These are phyloP conservation scores for Drosophila miranda DNA, from an alignment of 1,140 invertebrate genomes.

Conservation along the genomic window DNA sequence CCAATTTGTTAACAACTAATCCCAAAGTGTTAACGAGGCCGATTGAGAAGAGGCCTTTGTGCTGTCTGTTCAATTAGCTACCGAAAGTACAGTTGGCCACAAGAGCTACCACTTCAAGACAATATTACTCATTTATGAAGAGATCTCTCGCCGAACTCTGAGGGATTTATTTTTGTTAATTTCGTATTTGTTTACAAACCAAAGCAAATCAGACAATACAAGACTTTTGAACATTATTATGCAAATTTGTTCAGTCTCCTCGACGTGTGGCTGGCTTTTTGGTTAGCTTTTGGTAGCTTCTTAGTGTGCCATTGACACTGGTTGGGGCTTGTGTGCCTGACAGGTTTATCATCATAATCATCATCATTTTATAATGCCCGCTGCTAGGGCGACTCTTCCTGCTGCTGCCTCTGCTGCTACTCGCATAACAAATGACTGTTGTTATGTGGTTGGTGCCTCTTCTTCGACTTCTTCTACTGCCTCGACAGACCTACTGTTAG, in stretches of 20 bases:
- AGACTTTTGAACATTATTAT: conserved; percentile 60
- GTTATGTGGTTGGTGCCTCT: conserved; percentile 45
- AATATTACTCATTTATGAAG: conserved; percentile 70
- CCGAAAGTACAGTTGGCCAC: conserved; percentile 50
- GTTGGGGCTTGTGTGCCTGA: conserved; percentile 37
- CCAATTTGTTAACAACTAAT: conserved; percentile 1
- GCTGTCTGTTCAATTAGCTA: conserved; percentile 24
- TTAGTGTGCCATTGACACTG: conserved; percentile 63
- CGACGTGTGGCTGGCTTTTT: conserved; percentile 3
- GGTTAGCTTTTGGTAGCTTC: conserved; percentile 16
- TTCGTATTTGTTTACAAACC: conserved; percentile 67
- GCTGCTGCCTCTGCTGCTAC: conserved; percentile 1
- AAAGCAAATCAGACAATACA: conserved; percentile 44
- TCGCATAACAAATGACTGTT: conserved; percentile 57
- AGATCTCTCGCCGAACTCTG: conserved; percentile 5
- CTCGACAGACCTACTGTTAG: conserved; percentile 35
- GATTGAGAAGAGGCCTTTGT: conserved; percentile 19
- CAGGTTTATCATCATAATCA: conserved; percentile 73
- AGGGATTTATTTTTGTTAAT: conserved; percentile 19
- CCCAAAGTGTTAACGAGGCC: conserved; percentile 4
- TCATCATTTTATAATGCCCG: conserved; percentile 43
- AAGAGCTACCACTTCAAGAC: conserved; percentile 27
- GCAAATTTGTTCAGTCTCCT: conserved; percentile 46
- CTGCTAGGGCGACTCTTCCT: conserved; percentile 10
- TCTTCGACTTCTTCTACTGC: conserved; percentile 20